These are phyloP conservation scores for Drosophila orena DNA, from an alignment of 1,140 invertebrate genomes.

Conservation along the genomic window DNA sequence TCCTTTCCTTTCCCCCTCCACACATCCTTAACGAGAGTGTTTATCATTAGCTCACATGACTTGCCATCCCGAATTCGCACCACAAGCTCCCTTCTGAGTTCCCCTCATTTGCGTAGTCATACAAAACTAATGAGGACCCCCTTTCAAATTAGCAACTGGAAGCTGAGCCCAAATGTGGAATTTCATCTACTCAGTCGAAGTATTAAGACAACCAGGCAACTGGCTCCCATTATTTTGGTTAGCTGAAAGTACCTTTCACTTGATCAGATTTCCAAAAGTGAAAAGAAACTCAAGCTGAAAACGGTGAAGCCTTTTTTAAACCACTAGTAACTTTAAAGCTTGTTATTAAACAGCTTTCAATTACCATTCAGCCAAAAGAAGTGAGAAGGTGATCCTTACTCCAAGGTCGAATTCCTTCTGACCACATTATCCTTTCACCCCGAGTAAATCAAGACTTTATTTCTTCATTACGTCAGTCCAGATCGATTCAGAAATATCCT, in stretches of 20 bases:
- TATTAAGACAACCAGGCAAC: constrained; percentile 2
- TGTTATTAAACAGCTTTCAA: constrained; percentile 24
- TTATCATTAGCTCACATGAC: constrained; percentile 61
- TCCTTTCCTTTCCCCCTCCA: constrained; percentile 30
- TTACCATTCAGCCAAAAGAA: constrained; percentile 32
- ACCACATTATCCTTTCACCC: background rate
- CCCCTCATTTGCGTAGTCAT: constrained; percentile 52
- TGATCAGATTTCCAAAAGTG: too few species aligned
- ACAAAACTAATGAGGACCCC: constrained; percentile 47
- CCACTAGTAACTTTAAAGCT: constrained; percentile 15
- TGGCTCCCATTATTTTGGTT: constrained; percentile 30
- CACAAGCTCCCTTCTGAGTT: background rate
- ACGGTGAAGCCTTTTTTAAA: too few species aligned
- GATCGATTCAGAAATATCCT: constrained; percentile 19
- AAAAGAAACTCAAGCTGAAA: too few species aligned
- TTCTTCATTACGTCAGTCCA: constrained; percentile 27
- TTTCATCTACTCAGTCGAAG: background rate
- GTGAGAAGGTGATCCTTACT: background rate
- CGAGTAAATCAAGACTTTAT: constrained; percentile 25
- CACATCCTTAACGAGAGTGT: constrained; percentile 23
- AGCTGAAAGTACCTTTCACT: too few species aligned
- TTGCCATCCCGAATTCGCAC: constrained; percentile 23
- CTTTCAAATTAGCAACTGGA: constrained; percentile 33
- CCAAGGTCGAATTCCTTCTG: constrained; percentile 8
- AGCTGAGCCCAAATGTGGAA: constrained; percentile 17